phyloP scores from a whole-genome alignment of 1,140 invertebrate species.

The Chironomus striatipennis region DNA sequence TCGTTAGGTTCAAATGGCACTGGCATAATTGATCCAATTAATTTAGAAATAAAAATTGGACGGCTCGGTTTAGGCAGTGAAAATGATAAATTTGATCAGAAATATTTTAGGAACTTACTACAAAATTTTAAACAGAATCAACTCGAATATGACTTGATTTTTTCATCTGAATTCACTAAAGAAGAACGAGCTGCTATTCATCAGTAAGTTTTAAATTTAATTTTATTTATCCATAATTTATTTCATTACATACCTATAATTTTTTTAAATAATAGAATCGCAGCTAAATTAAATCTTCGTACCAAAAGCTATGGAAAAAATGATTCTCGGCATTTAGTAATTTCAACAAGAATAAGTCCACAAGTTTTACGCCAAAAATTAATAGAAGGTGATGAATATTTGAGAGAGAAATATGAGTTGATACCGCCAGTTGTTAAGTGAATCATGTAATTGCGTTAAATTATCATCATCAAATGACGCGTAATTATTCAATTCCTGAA shows the following conservation, averaged over 20 bases:
- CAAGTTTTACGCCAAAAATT: constrained; percentile 7
- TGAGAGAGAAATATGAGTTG: background rate
- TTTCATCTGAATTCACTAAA: constrained; percentile 58
- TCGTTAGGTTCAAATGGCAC: constrained; percentile 57
- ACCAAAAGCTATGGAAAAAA: constrained; percentile 49
- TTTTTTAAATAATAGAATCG: too few relatives aligned
- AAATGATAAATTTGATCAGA: background rate
- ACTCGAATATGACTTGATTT: constrained; percentile 51
- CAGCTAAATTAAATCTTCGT: constrained; percentile 43
- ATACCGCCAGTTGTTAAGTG: background rate
- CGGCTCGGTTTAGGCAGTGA: background rate
- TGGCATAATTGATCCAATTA: constrained; percentile 45
- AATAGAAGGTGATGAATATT: background rate
- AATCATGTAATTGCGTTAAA: too few relatives aligned
- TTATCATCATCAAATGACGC: too few relatives aligned
- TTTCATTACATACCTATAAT: too few relatives aligned
- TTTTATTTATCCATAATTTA: too few relatives aligned
- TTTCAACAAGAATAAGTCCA: constrained; percentile 28
- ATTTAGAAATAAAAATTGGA: constrained; percentile 9
- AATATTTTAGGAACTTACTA: constrained; percentile 26
- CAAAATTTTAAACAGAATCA: constrained; percentile 45
- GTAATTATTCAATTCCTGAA: too few relatives aligned
- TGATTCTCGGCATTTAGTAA: constrained; percentile 41
- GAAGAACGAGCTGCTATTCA: constrained; percentile 63
- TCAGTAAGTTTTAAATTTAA: too few relatives aligned